Conservation (phyloP, 2,797 vertebrate genomes). For the Anas bahamensis region DNA sequence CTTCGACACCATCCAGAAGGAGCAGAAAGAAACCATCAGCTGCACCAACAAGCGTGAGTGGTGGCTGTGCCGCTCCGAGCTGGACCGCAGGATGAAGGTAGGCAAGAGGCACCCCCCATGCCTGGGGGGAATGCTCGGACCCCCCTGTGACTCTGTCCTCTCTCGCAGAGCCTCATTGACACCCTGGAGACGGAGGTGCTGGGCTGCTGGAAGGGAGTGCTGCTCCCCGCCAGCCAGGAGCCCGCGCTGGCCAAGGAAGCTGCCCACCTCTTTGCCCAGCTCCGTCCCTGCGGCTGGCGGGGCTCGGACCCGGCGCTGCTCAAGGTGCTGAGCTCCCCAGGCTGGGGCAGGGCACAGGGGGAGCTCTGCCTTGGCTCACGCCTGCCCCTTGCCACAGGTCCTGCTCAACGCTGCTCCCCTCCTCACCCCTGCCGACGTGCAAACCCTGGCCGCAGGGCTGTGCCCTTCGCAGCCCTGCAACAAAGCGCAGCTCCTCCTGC, state of each 20-base stretch:
- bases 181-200: constrained; percentile 83
- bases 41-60: constrained; percentile 88
- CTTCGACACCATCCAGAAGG: constrained; percentile 85
- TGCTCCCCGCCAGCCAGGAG: constrained; percentile 79
- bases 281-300: constrained; percentile 76
- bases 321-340: constrained; percentile 70
- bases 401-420: constrained; percentile 82
- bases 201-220: constrained; percentile 86
- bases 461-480: constrained; percentile 66
- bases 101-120: background rate
- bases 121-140: rapidly evolving
- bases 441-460: constrained; percentile 78
- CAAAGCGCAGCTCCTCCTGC: constrained; percentile 78
- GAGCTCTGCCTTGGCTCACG: background rate
- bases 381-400: constrained; percentile 64
- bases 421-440: constrained; percentile 79
- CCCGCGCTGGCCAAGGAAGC: constrained; percentile 74
- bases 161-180: constrained; percentile 81
- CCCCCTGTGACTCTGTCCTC: background rate
- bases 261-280: constrained; percentile 58
- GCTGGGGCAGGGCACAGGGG: background rate
- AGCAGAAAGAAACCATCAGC: constrained; percentile 87
- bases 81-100: constrained; percentile 89
- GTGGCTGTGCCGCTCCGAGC: constrained; percentile 87
- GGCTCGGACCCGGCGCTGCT: constrained; percentile 78